A percentile compares a stretch with the other conserved stretches of the same genome.
Conservation (phyloP, 2,888 invertebrate species). For the Aspidiotus rigidus region DNA sequence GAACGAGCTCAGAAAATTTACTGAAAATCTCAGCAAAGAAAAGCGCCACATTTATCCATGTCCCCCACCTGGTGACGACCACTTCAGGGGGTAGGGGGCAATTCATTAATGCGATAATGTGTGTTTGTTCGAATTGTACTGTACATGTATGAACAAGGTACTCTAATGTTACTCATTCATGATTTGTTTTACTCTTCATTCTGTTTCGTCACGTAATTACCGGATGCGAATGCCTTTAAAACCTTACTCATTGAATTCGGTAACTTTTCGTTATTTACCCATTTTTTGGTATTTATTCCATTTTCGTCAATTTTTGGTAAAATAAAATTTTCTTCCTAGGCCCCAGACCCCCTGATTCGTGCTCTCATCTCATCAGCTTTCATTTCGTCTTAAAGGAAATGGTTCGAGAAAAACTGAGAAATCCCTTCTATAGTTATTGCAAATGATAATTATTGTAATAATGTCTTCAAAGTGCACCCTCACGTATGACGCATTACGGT, state of each 20-base stretch:
- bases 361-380: background rate
- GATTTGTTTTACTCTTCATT: background rate
- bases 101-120: background rate
- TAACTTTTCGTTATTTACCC: too few relatives aligned
- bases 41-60: too few relatives aligned
- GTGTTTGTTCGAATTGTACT: background rate
- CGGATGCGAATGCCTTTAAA: too few relatives aligned
- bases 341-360: background rate
- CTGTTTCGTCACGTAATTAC: background rate
- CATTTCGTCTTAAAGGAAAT: background rate
- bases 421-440: background rate
- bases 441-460: too few relatives aligned
- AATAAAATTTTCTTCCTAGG: background rate
- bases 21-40: too few relatives aligned
- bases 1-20: too few relatives aligned
- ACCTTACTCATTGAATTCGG: background rate
- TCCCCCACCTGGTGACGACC: too few relatives aligned
- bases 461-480: too few relatives aligned
- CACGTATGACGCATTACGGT: too few relatives aligned
- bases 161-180: background rate
- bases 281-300: too few relatives aligned
- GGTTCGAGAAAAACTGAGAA: background rate
- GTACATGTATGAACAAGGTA: background rate
- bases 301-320: too few relatives aligned
- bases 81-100: too few relatives aligned